Base-by-base conservation (phyloP, 2,888 invertebrate genomes). In the Serrognathus titanus region DNA sequence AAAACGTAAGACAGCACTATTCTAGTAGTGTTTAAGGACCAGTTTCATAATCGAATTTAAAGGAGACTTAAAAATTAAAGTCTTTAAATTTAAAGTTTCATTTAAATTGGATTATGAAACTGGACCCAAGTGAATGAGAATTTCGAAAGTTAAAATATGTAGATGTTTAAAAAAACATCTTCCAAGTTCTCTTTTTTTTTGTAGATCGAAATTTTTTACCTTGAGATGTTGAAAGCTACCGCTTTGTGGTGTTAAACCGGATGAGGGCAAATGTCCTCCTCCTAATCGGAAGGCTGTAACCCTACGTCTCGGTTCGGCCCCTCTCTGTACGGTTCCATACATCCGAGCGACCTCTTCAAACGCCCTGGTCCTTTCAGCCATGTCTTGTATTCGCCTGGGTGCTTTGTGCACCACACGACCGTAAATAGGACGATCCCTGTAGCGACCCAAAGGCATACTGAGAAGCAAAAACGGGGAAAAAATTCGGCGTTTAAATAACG, bases 191-290 rank as follows among this genome's bases (percentile, higher is more conserved):
- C 3, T 16, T 16, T 16, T 16, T 16, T 16, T 16, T 3, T 16
- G 16, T 16, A 16, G 16, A 16, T 16, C 16, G 16, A 3, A 16
- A 3, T 16, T 16, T 16, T 64, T 62, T 67, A 76, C 78, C 70
- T 90, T 92, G 51, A 92, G 80, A 63, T 89, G 86, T 67, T 92
- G 88, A 72, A 92, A 92, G 70, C 70, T 80, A 64, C 73, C 80
- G 57, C 71, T 71, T 67, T 84, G 83, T n/a, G 74, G 73, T 3
- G 81, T 83, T 57, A 80, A 79, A 57, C 82, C 81, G 0, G 81
- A 79, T 7, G 80, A 78, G 53, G 82, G 67, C 71, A 71, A 49
- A 54, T 71, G 70, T 47, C 73, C 74, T 45, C 78, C 79, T 45
- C 76, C 71, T 49, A 76, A 70, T 57, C 78, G 69, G 66, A 78